Evolutionary conservation across 1,140 invertebrate species (phyloP), one percentile per base, ranked within the genome.

Genomic region (Lepidurus couesii): DNA sequence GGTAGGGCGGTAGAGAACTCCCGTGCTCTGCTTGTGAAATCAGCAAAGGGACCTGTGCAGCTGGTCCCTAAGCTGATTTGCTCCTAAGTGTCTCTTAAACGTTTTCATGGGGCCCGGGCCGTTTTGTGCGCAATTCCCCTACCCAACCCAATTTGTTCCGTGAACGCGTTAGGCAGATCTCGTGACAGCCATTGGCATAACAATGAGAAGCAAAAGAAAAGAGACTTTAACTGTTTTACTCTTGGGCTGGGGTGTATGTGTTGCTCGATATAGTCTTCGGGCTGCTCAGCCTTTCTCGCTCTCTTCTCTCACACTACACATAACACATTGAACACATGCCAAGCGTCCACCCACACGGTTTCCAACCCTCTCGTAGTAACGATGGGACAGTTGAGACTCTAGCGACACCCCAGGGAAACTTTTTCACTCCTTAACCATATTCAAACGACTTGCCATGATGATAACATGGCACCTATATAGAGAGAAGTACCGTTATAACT

Each of bases 1-100:
- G 53, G 8, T 65, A 65, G 53, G 53, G 53, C 53, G 53, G 53
- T 16, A 65, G 21, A 21, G 16, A 65, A 65, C 53, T 65, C 53
- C 8, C 53, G 53, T 65, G 53, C 53, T 65, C 53, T 65, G 53
- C 53, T 65, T 65, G 53, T 65, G 53, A 65, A 65, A 65, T 65
- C 53, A 65, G 53, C 53, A 65, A 65, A 65, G 53, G 53, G 53
- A 65, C 53, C 21, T 65, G 53, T 65, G 53, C 53, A 65, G 53
- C 53, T 65, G 53, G 53, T 65, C 53, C 53, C 53, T 65, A 65
- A 65, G 53, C 53, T 65, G 53, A 65, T 65, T 65, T 65, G 53
- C 53, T 65, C 53, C n/a, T 65, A 65, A 65, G 53, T 65, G 53
- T 65, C 53, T 65, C 53, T 65, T 65, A 65, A 65, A 65, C 53